Evolutionary conservation across 2,113 vertebrate species (phyloP).

Genomic region (Silurus glanis): DNA sequence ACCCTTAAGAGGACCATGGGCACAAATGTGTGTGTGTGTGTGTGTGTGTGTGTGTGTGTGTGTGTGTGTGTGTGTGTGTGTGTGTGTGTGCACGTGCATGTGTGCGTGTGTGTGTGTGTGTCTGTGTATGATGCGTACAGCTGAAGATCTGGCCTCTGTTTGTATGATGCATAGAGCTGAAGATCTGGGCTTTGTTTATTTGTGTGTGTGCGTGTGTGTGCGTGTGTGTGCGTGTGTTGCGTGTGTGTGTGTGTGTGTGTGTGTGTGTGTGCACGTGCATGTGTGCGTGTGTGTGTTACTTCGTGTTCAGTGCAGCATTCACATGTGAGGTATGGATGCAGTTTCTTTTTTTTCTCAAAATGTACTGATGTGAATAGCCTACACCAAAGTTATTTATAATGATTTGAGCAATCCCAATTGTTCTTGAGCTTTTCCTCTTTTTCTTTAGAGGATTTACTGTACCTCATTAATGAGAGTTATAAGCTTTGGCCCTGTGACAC

Average conservation of each 20-base stretch:
- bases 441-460: slow-evolving; percentile 10
- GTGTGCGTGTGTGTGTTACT: too few species aligned
- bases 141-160: too few species aligned
- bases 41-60: slow-evolving; percentile 16
- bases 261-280: too few species aligned
- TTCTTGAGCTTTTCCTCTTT: neutral
- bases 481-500: slow-evolving; percentile 15
- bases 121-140: too few species aligned
- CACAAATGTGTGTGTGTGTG: neutral
- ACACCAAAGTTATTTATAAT: neutral
- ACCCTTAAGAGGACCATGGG: neutral
- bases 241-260: neutral
- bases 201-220: slow-evolving; percentile 10
- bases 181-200: too few species aligned
- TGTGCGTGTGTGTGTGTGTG: too few species aligned
- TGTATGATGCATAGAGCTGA: too few species aligned
- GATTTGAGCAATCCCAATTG: neutral
- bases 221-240: neutral
- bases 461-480: slow-evolving; percentile 23
- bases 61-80: slow-evolving; percentile 1
- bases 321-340: neutral
- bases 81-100: slow-evolving; percentile 6
- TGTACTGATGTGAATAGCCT: neutral
- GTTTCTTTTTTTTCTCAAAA: neutral
- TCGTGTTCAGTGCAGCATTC: neutral